Base-by-base conservation (phyloP, 2,888 invertebrate species). In the Noctua comes region DNA sequence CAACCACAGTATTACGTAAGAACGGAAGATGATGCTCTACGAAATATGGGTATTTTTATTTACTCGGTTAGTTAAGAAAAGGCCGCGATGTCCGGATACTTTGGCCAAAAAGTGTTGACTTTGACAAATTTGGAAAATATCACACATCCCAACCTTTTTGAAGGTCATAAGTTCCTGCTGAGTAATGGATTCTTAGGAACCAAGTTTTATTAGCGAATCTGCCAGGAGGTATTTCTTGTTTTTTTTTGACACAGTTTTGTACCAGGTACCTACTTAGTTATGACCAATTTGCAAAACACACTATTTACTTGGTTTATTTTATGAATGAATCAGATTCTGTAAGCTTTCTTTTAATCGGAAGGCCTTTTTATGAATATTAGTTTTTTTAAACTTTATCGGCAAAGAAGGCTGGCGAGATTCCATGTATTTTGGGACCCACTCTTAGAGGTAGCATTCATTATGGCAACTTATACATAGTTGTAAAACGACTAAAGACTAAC, bases 81-180 rank as follows among this genome's bases (percentile, higher is more conserved):
- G 68, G 27, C 13, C 54, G 72, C 43, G 24, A 82, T 78, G 69
- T 86, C 85, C 88, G 86, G 76, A 81, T 76, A 36, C 31, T 77
- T 79, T 73, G 31, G 13, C 21, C 69, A 80, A 48, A 57, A 70
- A 31, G 0, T 88, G 43, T 86, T 88, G 86, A 79, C 83, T 78
- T 80, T 89, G 76, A 79, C 82, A 51, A 68, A 79, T 75, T 59
- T 82, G 79, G 65, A 68, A 71, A 79, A 84, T 69, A 59, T 66
- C 68, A 16, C 76, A 72, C 62, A 76, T 57, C 69, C n/a, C 27
- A 54, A 36, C 27, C 21, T 57, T 59, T 51, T 64, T n/a, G 54
- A 59, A 78, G 54, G 54, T 68, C 46, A 1, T 18, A 24, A 46
- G 36, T 66, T 68, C 66, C 84, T 21, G 43, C 24, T 79, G 62